These are phyloP conservation scores for Anser brachyrhynchus DNA, from an alignment of 2,113 vertebrate genomes.

Conservation along the genomic window DNA sequence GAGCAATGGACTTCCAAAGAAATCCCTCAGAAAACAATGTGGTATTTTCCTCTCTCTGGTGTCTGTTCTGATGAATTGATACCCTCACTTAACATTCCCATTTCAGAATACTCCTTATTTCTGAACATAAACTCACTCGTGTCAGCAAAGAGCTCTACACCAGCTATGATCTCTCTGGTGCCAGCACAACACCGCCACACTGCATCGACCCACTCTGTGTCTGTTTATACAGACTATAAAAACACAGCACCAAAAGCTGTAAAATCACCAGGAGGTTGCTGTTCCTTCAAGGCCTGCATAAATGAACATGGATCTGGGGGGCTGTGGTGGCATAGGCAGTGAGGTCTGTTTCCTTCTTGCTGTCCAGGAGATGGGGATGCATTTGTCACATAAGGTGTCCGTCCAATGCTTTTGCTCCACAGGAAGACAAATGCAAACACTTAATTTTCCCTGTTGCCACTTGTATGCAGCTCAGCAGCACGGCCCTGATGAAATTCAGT, in stretches of 20 bases:
- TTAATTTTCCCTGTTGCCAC: neutral
- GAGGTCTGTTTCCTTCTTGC: neutral
- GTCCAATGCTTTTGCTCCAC: neutral
- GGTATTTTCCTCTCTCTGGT: neutral
- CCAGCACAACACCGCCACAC: neutral
- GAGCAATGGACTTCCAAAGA: neutral
- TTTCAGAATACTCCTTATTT: neutral
- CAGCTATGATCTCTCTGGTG: neutral
- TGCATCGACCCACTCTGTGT: accelerated
- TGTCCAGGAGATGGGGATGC: neutral
- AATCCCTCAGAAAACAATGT: neutral
- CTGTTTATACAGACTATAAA: neutral
- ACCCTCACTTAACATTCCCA: neutral
- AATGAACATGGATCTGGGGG: neutral
- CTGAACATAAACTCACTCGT: neutral
- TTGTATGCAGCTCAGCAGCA: neutral
- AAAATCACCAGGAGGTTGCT: neutral
- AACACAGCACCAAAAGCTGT: neutral
- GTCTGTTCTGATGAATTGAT: neutral
- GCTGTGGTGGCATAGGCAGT: neutral
- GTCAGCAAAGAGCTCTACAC: neutral
- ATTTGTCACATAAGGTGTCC: neutral
- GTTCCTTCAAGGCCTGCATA: neutral
- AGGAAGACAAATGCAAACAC: neutral
- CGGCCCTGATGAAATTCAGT: neutral